These are phyloP conservation scores for Agapostemon virescens DNA, from an alignment of 2,888 invertebrate genomes.

Conservation along the genomic window DNA sequence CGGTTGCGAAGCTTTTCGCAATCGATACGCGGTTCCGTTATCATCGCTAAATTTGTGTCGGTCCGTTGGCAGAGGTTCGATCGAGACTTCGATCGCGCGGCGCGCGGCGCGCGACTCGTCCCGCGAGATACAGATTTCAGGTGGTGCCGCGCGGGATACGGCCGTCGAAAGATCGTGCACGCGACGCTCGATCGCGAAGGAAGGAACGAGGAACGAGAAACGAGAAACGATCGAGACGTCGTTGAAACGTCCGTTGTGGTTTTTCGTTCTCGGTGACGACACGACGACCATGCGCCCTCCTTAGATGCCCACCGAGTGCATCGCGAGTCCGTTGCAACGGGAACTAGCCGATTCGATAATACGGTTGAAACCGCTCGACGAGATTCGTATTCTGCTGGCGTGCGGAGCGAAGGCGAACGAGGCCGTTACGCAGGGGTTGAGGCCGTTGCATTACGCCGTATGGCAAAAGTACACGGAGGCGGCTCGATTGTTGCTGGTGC, in stretches of 20 bases:
- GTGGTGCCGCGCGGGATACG: too few relatives aligned
- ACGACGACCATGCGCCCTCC: too few relatives aligned
- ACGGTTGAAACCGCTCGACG: slow-evolving; percentile 91
- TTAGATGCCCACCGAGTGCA: slow-evolving; percentile 88
- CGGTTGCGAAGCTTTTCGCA: not conserved
- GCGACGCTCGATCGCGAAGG: not conserved
- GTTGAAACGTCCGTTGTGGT: not conserved
- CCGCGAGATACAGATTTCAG: too few relatives aligned
- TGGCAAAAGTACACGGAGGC: slow-evolving; percentile 92
- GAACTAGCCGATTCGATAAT: slow-evolving; percentile 95
- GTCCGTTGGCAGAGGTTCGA: slow-evolving; percentile 67
- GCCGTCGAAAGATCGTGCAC: too few relatives aligned
- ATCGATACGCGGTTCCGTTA: slow-evolving; percentile 60
- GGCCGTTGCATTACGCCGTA: slow-evolving; percentile 95
- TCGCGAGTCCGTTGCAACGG: slow-evolving; percentile 88
- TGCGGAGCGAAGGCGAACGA: slow-evolving; percentile 93
- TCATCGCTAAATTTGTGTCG: slow-evolving; percentile 71
- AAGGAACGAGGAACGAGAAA: not conserved
- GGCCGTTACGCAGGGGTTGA: slow-evolving; percentile 91
- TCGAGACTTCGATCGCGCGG: slow-evolving; percentile 41
- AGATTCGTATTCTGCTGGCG: slow-evolving; percentile 91
- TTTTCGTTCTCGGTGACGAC: slow-evolving; percentile 16
- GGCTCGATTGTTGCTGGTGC: slow-evolving; percentile 88
- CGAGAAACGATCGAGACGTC: not conserved
- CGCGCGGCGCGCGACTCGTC: not conserved